Evolutionary conservation across 2,113 vertebrate species (phyloP), one percentile per base, ranked within the genome.

Genomic region (Chrysochloris asiatica): DNA sequence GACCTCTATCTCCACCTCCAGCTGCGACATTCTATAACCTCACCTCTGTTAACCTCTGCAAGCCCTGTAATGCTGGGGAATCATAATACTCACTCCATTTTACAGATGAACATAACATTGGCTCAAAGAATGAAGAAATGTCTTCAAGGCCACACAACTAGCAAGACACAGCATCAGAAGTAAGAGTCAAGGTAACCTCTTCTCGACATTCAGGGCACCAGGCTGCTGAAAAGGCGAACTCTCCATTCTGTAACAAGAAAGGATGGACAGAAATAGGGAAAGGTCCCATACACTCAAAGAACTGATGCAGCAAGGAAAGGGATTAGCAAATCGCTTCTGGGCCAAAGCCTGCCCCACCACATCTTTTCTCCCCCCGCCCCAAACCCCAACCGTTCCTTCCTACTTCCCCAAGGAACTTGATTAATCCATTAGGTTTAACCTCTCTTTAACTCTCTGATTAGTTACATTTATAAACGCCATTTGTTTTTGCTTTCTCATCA

Each of bases 401-500:
- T 54, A 85, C 78, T 84, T 95, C 88, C 93, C 73, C 36, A 69
- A 95, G 83, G 3, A 2, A 97, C 95, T 4, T 98, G 97, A 98
- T 98, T 97, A 97, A 97, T 97, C 96, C 96, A 94, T 94, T 95
- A 96, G 95, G 97, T 96, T 98, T 98, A 97, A 97, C 97, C 97
- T 98, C 97, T 94, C 95, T 97, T 97, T 98, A 98, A 97, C 97
- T 97, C 95, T 96, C 96, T 98, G 98, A 98, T 98, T 98, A 98
- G 97, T 95, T 97, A 96, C 96, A 97, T 97, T 97, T 98, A 96
- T 96, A 97, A 97, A 97, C 93, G 94, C 94, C 96, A 83, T 97
- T 98, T 98, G 97, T 98, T 98, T 97, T 97, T 95, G 94, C 92
- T 90, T 93, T 95, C 79, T 93, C 97, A 98, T 98, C 98, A 98